phyloP scores from a whole-genome alignment of 2,113 vertebrate species.

The Corythornis vintsioides region DNA sequence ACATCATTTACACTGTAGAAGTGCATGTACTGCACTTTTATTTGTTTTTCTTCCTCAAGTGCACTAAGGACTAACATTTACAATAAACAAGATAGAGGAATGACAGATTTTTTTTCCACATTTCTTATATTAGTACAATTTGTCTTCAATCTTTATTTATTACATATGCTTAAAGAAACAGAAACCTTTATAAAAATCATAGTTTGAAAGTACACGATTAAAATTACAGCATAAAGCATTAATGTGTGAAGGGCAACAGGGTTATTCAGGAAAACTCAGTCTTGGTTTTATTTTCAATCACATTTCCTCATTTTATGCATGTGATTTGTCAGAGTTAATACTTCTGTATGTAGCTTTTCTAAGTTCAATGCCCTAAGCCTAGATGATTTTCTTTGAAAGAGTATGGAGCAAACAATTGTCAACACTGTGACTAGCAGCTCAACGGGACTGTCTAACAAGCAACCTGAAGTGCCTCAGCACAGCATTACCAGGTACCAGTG shows the following conservation, averaged over 20 bases:
- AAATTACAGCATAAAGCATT: background rate
- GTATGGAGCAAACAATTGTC: background rate
- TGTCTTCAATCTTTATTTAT: background rate
- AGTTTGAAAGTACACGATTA: background rate
- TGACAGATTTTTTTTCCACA: background rate
- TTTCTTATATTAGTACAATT: background rate
- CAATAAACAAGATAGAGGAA: background rate
- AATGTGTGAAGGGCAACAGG: rapidly evolving
- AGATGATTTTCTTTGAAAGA: background rate
- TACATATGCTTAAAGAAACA: background rate
- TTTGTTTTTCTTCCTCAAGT: background rate
- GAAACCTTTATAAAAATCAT: background rate
- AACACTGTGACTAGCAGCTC: background rate
- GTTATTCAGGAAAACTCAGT: background rate
- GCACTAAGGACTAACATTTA: background rate
- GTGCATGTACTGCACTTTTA: background rate
- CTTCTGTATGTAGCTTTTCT: background rate
- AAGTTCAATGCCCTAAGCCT: background rate
- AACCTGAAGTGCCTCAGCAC: background rate
- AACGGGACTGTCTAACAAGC: background rate
- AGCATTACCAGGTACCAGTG: rapidly evolving
- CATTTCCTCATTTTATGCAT: background rate
- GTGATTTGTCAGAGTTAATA: background rate
- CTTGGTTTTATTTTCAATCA: background rate
- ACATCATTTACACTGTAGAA: background rate